Conservation (phyloP, 2,113 vertebrate genomes). For the Thunnus maccoyii region DNA sequence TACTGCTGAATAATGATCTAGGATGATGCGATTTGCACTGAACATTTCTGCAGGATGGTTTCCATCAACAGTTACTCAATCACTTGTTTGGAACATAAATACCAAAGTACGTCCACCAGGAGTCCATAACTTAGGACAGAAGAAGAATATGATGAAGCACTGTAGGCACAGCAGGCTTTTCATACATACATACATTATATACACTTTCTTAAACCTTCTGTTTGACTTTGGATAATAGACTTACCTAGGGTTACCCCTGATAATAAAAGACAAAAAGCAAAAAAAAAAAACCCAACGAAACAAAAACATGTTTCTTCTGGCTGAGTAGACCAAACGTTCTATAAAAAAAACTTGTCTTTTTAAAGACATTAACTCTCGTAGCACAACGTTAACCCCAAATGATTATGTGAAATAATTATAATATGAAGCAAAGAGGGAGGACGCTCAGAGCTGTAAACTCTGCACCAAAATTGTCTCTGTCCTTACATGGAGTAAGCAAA, state of each 20-base stretch:
- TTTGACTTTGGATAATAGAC: slow-evolving; percentile 75
- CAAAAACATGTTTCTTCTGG: slow-evolving; percentile 1
- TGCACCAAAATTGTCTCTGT: slow-evolving; percentile 63
- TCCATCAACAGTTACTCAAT: slow-evolving; percentile 38
- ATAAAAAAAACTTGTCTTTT: slow-evolving; percentile 13
- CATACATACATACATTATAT: slow-evolving; percentile 70
- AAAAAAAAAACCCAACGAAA: neutral
- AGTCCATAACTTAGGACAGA: slow-evolving; percentile 47
- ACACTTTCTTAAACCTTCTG: slow-evolving; percentile 68
- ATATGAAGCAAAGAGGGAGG: slow-evolving; percentile 39
- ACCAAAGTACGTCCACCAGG: slow-evolving; percentile 31
- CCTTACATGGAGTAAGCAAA: slow-evolving; percentile 40
- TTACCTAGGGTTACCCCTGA: slow-evolving; percentile 32
- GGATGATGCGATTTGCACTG: slow-evolving; percentile 16
- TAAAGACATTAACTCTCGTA: slow-evolving; percentile 32
- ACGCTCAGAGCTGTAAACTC: slow-evolving; percentile 50
- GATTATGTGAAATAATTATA: slow-evolving; percentile 57
- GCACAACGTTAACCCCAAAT: slow-evolving; percentile 59
- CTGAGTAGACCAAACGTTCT: slow-evolving; percentile 23
- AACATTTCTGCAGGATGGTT: slow-evolving; percentile 9
- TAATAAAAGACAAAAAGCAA: slow-evolving; percentile 55
- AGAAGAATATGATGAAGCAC: slow-evolving; percentile 58
- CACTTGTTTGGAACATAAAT: slow-evolving; percentile 50
- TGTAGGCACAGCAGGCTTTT: slow-evolving; percentile 78
- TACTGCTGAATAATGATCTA: slow-evolving; percentile 28